Evolutionary conservation across 2,113 vertebrate genomes (phyloP), one percentile per base, ranked within the genome.

Genomic region (Carettochelys insculpta): DNA sequence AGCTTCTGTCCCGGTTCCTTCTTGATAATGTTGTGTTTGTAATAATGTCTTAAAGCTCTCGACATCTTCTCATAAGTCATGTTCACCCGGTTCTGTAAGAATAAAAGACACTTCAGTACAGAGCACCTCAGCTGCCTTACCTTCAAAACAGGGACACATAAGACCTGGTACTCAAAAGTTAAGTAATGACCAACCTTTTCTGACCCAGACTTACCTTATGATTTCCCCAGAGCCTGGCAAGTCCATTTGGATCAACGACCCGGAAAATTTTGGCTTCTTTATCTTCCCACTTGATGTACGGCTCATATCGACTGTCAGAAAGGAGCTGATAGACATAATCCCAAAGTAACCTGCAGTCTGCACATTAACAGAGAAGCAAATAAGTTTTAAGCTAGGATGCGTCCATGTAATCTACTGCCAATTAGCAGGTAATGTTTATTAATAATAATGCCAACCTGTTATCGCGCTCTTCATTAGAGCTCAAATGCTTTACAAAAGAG

Each of bases 21-120:
- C 94, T 97, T 98, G 91, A 99, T 99, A 89, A 99, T 98, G 95
- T 99, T 99, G 91, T 99, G 98, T 94, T 99, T 99, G 97, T 99
- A 99, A 96, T 99, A 99, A 97, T 99, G 99, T 5, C 99, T 97
- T 90, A 99, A 95, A 0, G 99, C 98, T 58, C 98, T 97, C 3
- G 99, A 99, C 99, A 99, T 99, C 97, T 99, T 99, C 96, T 99
- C 99, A 1, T 99, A 99, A 0, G 99, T 99, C 99, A 99, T 99
- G 79, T 99, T 99, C 87, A 96, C 90, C 25, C 98, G 93, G 95
- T 99, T 99, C 99, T 99, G 96, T 71, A 90, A 80, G 47, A 45
- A 77, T 75, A 56, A 53, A 24, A 77, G 31, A 19, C 2, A 3
- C 50, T 51, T 78, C 77, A 78, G 77, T 25, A 4, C 25, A 45